Percentiles rank a stretch among this genome's conserved stretches.
Conservation (phyloP, 2,113 vertebrate species). For the Corapipo altera region DNA sequence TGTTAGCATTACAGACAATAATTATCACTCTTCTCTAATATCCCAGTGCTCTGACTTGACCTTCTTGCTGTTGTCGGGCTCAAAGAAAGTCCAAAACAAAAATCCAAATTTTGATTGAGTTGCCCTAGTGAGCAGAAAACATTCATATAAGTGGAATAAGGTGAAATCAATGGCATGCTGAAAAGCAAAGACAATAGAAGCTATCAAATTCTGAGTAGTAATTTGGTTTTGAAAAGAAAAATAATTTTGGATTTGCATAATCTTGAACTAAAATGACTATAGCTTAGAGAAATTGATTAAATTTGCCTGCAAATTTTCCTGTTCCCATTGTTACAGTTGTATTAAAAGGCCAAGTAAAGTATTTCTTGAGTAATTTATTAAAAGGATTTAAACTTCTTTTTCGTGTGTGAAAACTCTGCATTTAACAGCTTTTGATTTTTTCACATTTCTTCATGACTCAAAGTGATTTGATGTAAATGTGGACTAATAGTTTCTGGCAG, state of each 20-base stretch:
- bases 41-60: not conserved
- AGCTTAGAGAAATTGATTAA: not conserved
- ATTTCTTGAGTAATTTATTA: not conserved
- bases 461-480: not conserved
- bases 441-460: not conserved
- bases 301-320: not conserved
- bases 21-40: not conserved
- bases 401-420: not conserved
- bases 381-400: not conserved
- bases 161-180: not conserved
- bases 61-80: not conserved
- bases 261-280: not conserved
- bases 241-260: conserved; percentile 47
- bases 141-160: not conserved
- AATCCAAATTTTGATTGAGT: conserved; percentile 16
- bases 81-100: not conserved
- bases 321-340: not conserved
- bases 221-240: conserved; percentile 45
- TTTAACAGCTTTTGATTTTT: not conserved
- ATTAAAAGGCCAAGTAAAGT: not conserved
- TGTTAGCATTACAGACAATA: not conserved
- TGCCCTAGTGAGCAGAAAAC: not conserved
- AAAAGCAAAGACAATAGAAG: conserved; percentile 31
- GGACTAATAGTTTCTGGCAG: not conserved
- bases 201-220: not conserved